Percentiles rank a stretch among this genome's conserved stretches.
phyloP scores from a whole-genome alignment of 1,140 invertebrate genomes.

The Solenopsis invicta region DNA sequence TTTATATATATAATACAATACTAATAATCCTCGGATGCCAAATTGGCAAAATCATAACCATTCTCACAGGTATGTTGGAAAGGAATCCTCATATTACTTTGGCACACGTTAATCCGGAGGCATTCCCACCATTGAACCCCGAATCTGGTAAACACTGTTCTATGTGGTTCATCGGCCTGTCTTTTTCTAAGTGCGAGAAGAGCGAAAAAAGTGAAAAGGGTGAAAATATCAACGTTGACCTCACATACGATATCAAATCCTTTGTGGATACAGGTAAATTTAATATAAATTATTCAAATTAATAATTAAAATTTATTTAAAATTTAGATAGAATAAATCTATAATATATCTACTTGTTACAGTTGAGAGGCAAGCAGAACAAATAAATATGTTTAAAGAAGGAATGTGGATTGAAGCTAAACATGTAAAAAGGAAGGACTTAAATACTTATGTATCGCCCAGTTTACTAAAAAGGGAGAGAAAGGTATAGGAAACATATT shows the following conservation, averaged over 20 bases:
- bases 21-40: slow-evolving; percentile 72
- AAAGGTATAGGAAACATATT: slow-evolving; percentile 83
- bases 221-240: slow-evolving; percentile 95
- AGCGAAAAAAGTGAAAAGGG: slow-evolving; percentile 93
- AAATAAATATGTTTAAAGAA: slow-evolving; percentile 94
- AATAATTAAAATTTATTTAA: not conserved
- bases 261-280: slow-evolving; percentile 93
- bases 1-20: slow-evolving; percentile 30
- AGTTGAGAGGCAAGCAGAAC: slow-evolving; percentile 90
- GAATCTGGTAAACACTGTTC: slow-evolving; percentile 88
- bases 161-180: slow-evolving; percentile 99
- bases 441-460: slow-evolving; percentile 91
- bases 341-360: slow-evolving; percentile 34
- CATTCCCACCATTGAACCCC: slow-evolving; percentile 89
- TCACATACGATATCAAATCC: slow-evolving; percentile 96
- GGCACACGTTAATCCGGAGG: slow-evolving; percentile 98
- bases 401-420: slow-evolving; percentile 96
- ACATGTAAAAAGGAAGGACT: slow-evolving; percentile 91
- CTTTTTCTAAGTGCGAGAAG: slow-evolving; percentile 91
- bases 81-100: slow-evolving; percentile 96
- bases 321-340: too few relatives aligned
- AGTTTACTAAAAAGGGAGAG: slow-evolving; percentile 91
- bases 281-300: slow-evolving; percentile 12
- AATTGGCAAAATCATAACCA: slow-evolving; percentile 75
- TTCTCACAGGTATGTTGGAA: slow-evolving; percentile 92